Evolutionary conservation across 2,888 invertebrate species (phyloP).

Genomic region (Trichogramma evanescens): DNA sequence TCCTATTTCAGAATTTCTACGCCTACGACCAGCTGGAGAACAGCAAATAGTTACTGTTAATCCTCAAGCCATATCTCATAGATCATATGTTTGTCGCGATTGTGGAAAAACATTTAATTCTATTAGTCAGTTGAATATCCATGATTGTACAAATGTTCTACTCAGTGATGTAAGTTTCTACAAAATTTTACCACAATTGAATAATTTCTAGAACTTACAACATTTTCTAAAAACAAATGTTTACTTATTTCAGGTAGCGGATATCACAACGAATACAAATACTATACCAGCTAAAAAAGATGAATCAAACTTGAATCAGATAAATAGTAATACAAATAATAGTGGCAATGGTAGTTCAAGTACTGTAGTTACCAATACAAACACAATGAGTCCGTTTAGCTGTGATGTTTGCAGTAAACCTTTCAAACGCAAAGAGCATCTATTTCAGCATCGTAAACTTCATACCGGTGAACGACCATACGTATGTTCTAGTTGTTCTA

Average conservation of each 20-base stretch:
- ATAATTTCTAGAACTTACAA: no score
- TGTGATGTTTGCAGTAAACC: slow-evolving; percentile 59
- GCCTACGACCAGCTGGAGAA: slow-evolving; percentile 40
- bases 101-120: slow-evolving; percentile 42
- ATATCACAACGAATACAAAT: not conserved
- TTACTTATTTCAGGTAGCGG: slow-evolving; percentile 4
- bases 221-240: no score
- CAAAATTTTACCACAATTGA: no score
- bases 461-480: slow-evolving; percentile 63
- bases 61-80: slow-evolving; percentile 40
- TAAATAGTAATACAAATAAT: not conserved
- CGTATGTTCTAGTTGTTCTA: slow-evolving; percentile 59
- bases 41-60: slow-evolving; percentile 38
- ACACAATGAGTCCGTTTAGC: slow-evolving; percentile 37
- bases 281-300: slow-evolving; percentile 1
- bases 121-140: slow-evolving; percentile 36
- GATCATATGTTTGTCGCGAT: slow-evolving; percentile 36
- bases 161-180: slow-evolving; percentile 30
- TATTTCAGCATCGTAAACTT: slow-evolving; percentile 61
- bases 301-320: not conserved
- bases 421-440: slow-evolving; percentile 63
- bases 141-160: slow-evolving; percentile 32
- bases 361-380: not conserved
- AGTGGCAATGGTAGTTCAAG: not conserved
- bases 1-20: slow-evolving; percentile 43